Conservation (phyloP, 2,113 vertebrate species). For the Passer montanus region DNA sequence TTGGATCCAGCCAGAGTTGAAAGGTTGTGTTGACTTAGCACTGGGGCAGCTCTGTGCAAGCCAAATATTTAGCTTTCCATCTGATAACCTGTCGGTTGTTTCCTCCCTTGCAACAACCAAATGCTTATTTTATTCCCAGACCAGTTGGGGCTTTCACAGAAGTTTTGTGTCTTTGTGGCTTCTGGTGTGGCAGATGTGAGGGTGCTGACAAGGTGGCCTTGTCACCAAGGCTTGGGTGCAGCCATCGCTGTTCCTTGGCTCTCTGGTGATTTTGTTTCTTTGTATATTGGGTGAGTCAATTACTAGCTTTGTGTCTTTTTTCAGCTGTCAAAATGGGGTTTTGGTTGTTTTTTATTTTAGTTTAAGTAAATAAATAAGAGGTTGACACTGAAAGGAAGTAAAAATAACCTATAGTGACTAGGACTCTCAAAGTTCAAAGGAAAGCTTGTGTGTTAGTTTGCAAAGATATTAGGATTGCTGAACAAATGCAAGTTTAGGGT, state of each 20-base stretch:
- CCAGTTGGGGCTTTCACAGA: neutral
- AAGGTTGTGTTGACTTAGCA: conserved; percentile 61
- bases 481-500: neutral
- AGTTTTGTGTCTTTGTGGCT: neutral
- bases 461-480: neutral
- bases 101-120: neutral
- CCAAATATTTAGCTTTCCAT: conserved; percentile 66
- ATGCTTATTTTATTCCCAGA: neutral
- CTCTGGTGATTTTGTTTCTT: neutral
- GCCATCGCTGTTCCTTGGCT: rapidly evolving
- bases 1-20: neutral
- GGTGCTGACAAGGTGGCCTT: neutral
- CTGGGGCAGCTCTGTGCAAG: neutral
- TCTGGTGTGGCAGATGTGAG: neutral
- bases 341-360: neutral
- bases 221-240: neutral
- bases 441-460: neutral
- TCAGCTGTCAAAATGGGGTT: neutral
- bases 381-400: neutral
- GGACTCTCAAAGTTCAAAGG: neutral
- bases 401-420: neutral
- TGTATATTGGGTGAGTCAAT: neutral
- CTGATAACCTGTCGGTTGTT: conserved; percentile 1
- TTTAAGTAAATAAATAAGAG: neutral
- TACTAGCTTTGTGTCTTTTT: neutral